Percentiles rank a stretch among this genome's conserved stretches.
Conservation (phyloP, 2,797 vertebrate genomes). For the Toxotes lorentzi region DNA sequence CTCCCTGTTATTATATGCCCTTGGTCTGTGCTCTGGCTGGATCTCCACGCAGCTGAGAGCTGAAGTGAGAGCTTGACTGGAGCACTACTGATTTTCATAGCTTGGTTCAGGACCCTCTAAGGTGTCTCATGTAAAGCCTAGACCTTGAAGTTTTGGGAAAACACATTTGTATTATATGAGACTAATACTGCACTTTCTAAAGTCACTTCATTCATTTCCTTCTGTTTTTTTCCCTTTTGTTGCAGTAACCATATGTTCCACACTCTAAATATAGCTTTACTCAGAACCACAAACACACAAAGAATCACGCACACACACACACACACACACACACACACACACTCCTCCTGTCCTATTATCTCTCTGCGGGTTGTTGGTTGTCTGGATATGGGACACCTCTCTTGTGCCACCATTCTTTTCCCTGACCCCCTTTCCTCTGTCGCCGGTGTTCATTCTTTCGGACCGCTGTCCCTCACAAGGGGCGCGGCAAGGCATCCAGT, state of each 20-base stretch:
- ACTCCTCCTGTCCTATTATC: constrained; percentile 26
- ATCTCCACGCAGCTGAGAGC: constrained; percentile 24
- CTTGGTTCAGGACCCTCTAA: constrained; percentile 7
- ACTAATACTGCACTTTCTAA: not conserved
- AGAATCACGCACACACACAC: constrained; percentile 13
- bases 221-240: constrained; percentile 1
- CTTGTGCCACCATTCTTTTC: constrained; percentile 49
- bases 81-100: not conserved
- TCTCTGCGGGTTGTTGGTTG: constrained; percentile 45
- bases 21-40: constrained; percentile 27
- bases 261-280: constrained; percentile 28
- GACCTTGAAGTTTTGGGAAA: not conserved
- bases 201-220: not conserved
- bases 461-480: constrained; percentile 35
- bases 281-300: constrained; percentile 22
- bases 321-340: constrained; percentile 18
- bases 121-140: not conserved
- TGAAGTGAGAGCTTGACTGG: constrained; percentile 19
- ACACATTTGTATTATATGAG: not conserved
- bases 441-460: constrained; percentile 51
- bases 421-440: constrained; percentile 42
- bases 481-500: constrained; percentile 30
- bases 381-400: constrained; percentile 63
- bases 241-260: constrained; percentile 10
- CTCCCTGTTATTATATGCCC: constrained; percentile 52